A percentile compares a stretch with the other conserved stretches of the same genome.
phyloP scores from a whole-genome alignment of 2,113 vertebrate species.

The Chauna torquata region DNA sequence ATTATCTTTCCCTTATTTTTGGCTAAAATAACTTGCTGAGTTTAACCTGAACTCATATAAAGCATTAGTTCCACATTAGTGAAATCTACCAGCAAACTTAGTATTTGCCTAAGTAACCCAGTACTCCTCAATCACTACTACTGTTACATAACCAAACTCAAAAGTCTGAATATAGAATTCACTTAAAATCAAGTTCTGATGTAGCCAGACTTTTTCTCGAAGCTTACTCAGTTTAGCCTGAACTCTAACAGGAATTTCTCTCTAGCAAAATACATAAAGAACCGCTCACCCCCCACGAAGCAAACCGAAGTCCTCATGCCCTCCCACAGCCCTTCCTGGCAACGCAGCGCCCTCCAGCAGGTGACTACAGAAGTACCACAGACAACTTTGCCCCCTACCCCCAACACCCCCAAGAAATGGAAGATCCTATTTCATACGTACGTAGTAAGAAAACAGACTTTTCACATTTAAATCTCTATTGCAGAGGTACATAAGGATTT shows the following conservation, averaged over 20 bases:
- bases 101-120: background rate
- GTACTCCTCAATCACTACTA: background rate
- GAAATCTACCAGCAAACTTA: background rate
- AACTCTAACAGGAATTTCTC: background rate
- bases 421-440: background rate
- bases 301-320: rapidly evolving
- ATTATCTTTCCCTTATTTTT: background rate
- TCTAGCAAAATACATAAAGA: background rate
- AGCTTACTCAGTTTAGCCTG: background rate
- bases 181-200: background rate
- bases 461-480: background rate
- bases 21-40: background rate
- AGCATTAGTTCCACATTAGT: background rate
- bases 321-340: background rate
- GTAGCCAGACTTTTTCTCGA: background rate
- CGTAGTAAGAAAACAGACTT: background rate
- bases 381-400: rapidly evolving
- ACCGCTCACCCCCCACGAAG: rapidly evolving
- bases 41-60: background rate
- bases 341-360: conserved; percentile 1
- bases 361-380: background rate
- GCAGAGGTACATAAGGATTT: background rate
- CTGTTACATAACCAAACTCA: background rate
- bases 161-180: background rate
- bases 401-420: background rate